Percentiles rank a stretch among this genome's conserved stretches.
These are phyloP conservation scores for Zoanthus sansibaricus DNA, from an alignment of 92 coral and sea anemone species.

Conservation along the genomic window DNA sequence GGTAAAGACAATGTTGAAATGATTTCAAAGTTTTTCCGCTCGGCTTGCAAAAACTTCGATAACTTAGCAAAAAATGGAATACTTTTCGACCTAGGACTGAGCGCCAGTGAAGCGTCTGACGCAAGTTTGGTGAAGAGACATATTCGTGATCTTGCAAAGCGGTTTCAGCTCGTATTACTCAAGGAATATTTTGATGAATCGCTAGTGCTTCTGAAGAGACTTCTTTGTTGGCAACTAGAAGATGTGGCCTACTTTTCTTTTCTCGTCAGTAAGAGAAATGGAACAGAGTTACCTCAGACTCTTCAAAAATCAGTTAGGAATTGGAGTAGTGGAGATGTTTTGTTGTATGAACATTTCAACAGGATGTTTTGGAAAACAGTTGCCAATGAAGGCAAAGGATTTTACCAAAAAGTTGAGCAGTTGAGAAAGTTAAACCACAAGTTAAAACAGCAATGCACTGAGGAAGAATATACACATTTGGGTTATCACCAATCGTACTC, in stretches of 20 bases:
- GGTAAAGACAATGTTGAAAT: constrained; percentile 75
- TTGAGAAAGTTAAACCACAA: constrained; percentile 46
- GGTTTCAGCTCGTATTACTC: constrained; percentile 83
- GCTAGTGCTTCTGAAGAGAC: constrained; percentile 76
- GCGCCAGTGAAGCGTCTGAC: constrained; percentile 68
- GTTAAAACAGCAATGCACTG: background rate
- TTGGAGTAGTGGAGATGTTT: constrained; percentile 87
- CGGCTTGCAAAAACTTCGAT: constrained; percentile 71
- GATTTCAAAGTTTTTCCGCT: constrained; percentile 71
- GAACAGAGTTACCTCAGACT: constrained; percentile 30
- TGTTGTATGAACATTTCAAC: constrained; percentile 75
- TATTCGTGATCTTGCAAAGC: constrained; percentile 58
- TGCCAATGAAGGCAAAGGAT: constrained; percentile 42
- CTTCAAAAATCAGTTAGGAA: constrained; percentile 62
- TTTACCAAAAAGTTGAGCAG: constrained; percentile 66
- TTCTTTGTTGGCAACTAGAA: constrained; percentile 83
- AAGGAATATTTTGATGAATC: constrained; percentile 92
- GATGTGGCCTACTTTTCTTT: constrained; percentile 63
- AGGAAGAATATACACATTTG: constrained; percentile 28
- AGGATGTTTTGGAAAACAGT: constrained; percentile 57
- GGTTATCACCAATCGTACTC: background rate
- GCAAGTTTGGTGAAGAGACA: constrained; percentile 33
- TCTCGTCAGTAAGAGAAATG: too few relatives aligned
- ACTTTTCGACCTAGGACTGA: constrained; percentile 89
- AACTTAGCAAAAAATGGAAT: constrained; percentile 88